These are phyloP conservation scores for Danio choprae DNA, from an alignment of 2,797 vertebrate genomes.

Conservation along the genomic window DNA sequence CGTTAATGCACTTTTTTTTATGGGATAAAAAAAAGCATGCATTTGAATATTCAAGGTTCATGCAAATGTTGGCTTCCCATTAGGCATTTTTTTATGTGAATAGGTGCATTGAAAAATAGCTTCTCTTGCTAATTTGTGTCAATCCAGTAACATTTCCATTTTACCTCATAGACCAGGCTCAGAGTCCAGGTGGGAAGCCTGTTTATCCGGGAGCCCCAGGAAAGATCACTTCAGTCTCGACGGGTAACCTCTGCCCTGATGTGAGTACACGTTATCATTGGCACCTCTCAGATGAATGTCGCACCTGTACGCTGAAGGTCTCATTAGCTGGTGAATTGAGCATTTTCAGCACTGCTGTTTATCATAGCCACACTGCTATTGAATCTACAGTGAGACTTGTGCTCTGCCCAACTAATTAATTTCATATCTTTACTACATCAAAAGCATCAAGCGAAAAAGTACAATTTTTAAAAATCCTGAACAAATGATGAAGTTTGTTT, in stretches of 20 bases:
- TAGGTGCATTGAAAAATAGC: too few species aligned
- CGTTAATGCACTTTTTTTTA: too few species aligned
- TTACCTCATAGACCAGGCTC: slow-evolving; percentile 86
- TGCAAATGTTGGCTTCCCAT: too few species aligned
- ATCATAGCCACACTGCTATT: not conserved
- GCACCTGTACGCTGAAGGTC: slow-evolving; percentile 4
- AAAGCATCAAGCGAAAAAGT: too few species aligned
- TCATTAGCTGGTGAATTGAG: not conserved
- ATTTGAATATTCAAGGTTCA: too few species aligned
- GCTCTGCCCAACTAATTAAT: too few species aligned
- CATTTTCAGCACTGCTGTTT: not conserved
- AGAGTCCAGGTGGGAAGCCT: slow-evolving; percentile 91
- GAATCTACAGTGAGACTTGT: not conserved
- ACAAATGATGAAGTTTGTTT: too few species aligned
- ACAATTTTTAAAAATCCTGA: too few species aligned
- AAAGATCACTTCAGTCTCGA: slow-evolving; percentile 98
- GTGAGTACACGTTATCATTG: slow-evolving; percentile 74
- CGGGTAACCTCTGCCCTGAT: slow-evolving; percentile 96
- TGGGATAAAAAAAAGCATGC: too few species aligned
- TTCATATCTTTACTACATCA: too few species aligned
- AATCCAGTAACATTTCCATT: not conserved
- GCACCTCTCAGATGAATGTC: slow-evolving; percentile 62
- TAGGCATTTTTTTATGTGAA: too few species aligned
- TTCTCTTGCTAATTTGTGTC: too few species aligned
- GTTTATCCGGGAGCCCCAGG: slow-evolving; percentile 86